Base-by-base conservation (phyloP, 2,888 invertebrate species). In the Thymelicus sylvestris region DNA sequence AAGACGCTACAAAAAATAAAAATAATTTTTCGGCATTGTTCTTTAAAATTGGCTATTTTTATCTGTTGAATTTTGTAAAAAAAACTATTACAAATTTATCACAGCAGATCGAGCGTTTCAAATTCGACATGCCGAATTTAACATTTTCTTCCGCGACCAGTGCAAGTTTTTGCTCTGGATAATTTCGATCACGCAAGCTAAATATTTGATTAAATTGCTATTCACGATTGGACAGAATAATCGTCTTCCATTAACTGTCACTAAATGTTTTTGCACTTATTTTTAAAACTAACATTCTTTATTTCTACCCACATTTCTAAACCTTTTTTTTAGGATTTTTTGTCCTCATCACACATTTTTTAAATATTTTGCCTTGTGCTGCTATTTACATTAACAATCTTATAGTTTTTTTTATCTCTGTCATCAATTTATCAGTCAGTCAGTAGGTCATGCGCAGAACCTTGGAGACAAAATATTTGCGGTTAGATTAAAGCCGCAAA, bases 81-180 rank as follows among this genome's bases (percentile, higher is more conserved):
- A 63, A 63, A 50, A 31, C n/a, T 48, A 63, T 41, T 63, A 64
- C 44, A n/a, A 71, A 38, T 60, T 63, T 50, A 19, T 73, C 50
- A 67, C 62, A 69, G 50, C 61, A 72, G 64, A 69, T 62, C 63
- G 64, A 66, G 59, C 64, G 59, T 72, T 66, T 62, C 61, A 66
- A 68, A 68, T 61, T 55, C 61, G 63, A 61, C 61, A 57, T 55
- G 61, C 67, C 69, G 66, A 59, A 67, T 69, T 71, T 66, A 68
- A 57, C 61, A 59, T 68, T 55, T 70, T 65, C 67, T 71, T 72
- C 67, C 44, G 72, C 41, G 71, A 71, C 59, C 65, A 57, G 57
- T 38, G 57, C 57, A 72, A 71, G 66, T 64, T 64, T 74, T 67
- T 73, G 67, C 55, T 66, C 41, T 73, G 48, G n/a, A 41, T 60